Evolutionary conservation across 37 sponge, comb jelly and placozoan species (phyloP).

Genomic region (Geodia barretti): DNA sequence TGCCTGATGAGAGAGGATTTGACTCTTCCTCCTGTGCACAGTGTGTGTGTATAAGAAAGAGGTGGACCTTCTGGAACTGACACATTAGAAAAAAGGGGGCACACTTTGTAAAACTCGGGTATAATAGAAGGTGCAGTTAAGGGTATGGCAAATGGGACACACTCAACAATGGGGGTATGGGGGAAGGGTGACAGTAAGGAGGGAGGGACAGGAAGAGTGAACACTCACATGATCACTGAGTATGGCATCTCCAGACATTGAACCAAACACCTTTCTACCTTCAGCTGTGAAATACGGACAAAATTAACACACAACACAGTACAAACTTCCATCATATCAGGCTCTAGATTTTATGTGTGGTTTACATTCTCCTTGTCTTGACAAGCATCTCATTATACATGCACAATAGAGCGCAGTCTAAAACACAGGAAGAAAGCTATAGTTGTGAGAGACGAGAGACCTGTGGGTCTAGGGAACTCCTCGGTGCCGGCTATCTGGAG

Average conservation of each 20-base stretch:
- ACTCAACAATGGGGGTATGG: not conserved
- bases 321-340: not conserved
- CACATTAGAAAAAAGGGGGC: too few relatives aligned
- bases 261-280: constrained; percentile 41
- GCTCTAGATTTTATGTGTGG: not conserved
- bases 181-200: not conserved
- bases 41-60: not conserved
- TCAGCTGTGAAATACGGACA: constrained; percentile 2
- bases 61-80: too few relatives aligned
- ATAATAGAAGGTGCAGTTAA: too few relatives aligned
- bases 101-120: too few relatives aligned
- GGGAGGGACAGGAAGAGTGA: not conserved
- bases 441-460: not conserved
- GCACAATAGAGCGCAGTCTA: too few relatives aligned
- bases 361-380: not conserved
- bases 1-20: constrained; percentile 37
- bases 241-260: constrained; percentile 61
- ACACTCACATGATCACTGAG: constrained; percentile 40
- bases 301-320: not conserved
- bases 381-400: too few relatives aligned
- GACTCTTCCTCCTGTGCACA: constrained; percentile 31
- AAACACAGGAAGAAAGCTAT: too few relatives aligned
- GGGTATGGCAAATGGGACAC: too few relatives aligned
- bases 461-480: constrained; percentile 8
- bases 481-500: constrained; percentile 12